Conservation (phyloP, 2,888 invertebrate species). For the Nycteola revayana region DNA sequence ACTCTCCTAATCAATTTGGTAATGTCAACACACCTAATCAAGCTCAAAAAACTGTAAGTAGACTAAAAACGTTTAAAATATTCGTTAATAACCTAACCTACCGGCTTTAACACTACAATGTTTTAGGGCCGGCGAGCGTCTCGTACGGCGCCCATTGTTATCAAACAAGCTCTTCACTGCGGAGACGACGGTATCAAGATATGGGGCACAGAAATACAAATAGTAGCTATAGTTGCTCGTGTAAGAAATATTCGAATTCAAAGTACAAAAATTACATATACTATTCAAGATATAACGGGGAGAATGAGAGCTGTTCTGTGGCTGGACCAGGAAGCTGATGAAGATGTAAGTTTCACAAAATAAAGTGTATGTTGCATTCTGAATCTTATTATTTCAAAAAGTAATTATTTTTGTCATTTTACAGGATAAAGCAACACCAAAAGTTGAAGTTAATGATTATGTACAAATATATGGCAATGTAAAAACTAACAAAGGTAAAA, state of each 20-base stretch:
- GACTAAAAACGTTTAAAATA: no score
- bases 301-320: constrained; percentile 75
- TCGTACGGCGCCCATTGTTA: constrained; percentile 74
- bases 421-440: constrained; percentile 72
- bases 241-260: constrained; percentile 69
- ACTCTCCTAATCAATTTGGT: constrained; percentile 72
- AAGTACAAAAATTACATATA: constrained; percentile 76
- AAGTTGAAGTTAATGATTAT: constrained; percentile 75
- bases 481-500: constrained; percentile 74
- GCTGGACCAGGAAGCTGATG: constrained; percentile 76
- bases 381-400: no score
- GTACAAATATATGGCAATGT: constrained; percentile 75
- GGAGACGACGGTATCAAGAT: constrained; percentile 76
- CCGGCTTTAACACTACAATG: no score
- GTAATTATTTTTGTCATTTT: constrained; percentile 7
- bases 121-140: constrained; percentile 68
- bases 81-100: no score
- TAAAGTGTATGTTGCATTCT: no score
- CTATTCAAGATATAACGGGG: constrained; percentile 76
- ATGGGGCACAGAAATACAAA: constrained; percentile 77
- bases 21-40: constrained; percentile 71
- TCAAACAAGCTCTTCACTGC: constrained; percentile 69
- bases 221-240: constrained; percentile 67
- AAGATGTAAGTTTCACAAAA: constrained; percentile 70
- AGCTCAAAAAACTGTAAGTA: constrained; percentile 62